These are phyloP conservation scores for Mastomys coucha DNA, from an alignment of 2,113 vertebrate genomes.

Conservation along the genomic window DNA sequence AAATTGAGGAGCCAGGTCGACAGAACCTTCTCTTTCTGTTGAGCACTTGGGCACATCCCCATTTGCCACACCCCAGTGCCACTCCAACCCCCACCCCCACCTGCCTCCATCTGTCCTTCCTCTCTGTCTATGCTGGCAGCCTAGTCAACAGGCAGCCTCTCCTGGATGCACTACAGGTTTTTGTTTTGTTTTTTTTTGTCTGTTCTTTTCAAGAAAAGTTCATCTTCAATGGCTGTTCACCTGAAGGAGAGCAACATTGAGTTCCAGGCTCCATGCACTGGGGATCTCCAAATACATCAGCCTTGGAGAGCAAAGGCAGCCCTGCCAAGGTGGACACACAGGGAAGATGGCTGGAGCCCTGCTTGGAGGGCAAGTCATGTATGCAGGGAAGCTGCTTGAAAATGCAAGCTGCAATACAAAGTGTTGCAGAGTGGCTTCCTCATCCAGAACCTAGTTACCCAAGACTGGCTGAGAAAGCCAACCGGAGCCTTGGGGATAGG, in stretches of 20 bases:
- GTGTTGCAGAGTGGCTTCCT: background rate
- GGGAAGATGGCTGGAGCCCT: no score
- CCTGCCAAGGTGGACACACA: fast-evolving
- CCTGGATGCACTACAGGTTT: fast-evolving
- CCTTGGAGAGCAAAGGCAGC: background rate
- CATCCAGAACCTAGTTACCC: background rate
- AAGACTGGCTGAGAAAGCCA: background rate
- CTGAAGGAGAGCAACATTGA: background rate
- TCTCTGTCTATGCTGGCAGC: fast-evolving
- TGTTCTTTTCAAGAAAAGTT: background rate
- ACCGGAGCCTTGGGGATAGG: background rate
- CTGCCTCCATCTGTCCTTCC: background rate
- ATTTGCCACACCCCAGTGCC: background rate
- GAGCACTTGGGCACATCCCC: fast-evolving
- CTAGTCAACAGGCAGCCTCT: background rate
- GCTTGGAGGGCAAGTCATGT: background rate
- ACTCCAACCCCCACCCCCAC: no score
- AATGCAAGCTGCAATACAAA: background rate
- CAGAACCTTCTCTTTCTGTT: fast-evolving
- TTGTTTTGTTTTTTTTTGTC: background rate
- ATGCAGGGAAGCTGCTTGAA: background rate
- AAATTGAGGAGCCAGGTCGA: fast-evolving
- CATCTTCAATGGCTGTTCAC: background rate
- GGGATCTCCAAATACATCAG: background rate
- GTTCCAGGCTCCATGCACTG: fast-evolving